These are phyloP conservation scores for Drosophila chauvacae DNA, from an alignment of 1,140 invertebrate species.

Conservation along the genomic window DNA sequence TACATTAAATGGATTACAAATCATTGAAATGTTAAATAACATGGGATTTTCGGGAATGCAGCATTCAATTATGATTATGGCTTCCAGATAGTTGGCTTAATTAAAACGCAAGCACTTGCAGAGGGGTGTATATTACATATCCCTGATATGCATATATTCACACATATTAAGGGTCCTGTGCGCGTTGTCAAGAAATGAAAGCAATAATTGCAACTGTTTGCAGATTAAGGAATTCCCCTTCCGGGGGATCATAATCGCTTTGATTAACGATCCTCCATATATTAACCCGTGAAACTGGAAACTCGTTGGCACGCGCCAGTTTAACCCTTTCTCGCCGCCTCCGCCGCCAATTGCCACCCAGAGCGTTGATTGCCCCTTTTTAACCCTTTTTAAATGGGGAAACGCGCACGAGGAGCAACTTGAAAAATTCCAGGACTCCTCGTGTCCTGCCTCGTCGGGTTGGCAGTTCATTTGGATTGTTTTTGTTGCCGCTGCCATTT, in stretches of 20 bases:
- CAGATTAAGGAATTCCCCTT: constrained; percentile 17
- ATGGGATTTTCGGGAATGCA: constrained; percentile 7
- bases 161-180: neutral
- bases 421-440: constrained; percentile 41
- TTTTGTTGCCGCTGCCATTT: constrained; percentile 26
- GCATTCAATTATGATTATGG: constrained; percentile 8
- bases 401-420: constrained; percentile 15
- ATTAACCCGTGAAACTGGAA: constrained; percentile 26
- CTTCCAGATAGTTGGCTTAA: constrained; percentile 20
- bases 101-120: constrained; percentile 6
- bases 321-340: constrained; percentile 9
- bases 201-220: constrained; percentile 6
- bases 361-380: constrained; percentile 51
- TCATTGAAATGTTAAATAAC: constrained; percentile 26
- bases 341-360: constrained; percentile 38
- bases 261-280: constrained; percentile 49
- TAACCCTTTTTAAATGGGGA: constrained; percentile 49
- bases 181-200: neutral
- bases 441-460: constrained; percentile 22
- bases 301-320: constrained; percentile 1
- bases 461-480: constrained; percentile 57
- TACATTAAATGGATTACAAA: constrained; percentile 6
- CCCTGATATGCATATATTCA: neutral
- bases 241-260: constrained; percentile 27
- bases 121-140: neutral